Evolutionary conservation across 2,888 invertebrate species (phyloP), one percentile per base, ranked within the genome.

Genomic region (Helicoverpa assulta): DNA sequence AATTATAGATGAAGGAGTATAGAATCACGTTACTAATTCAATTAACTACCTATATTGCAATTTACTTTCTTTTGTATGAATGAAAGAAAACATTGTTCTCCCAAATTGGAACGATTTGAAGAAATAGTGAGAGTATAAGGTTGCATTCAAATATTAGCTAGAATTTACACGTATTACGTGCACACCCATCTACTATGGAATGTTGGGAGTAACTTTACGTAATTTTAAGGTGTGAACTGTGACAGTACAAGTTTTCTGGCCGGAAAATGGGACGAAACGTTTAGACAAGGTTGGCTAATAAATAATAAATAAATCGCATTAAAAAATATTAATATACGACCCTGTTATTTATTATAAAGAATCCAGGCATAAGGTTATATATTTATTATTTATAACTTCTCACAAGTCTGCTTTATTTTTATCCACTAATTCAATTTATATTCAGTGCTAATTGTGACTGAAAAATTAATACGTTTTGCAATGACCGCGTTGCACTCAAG

Each of bases 91-190:
- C n/a, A n/a, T 47, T 47, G 16, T 47, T 47, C 12, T 47, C 16
- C n/a, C n/a, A 47, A n/a, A 47, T 47, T 47, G 47, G 5, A 16
- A 7, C n/a, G 40, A 40, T 40, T 40, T 40, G 40, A 40, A 40
- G 40, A 40, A 40, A 40, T 40, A 40, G 40, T 40, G 40, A 50
- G 52, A 65, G 21, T 56, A 69, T 67, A 47, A 8, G 51, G 6
- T 47, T 52, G 51, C 55, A 58, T 56, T 64, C 51, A 69, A 57
- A 80, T 64, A 62, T 73, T 72, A 70, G 54, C 54, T 55, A 55
- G 47, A 51, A 78, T 81, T 63, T 69, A 71, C 66, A 81, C 52
- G 47, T 60, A 72, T 73, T 72, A 68, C 65, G 58, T 76, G 43
- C 59, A 47, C 54, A 69, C 56, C 60, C 52, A 77, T 68, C 57